Percentiles rank a stretch among this genome's conserved stretches.
Evolutionary conservation across 2,113 vertebrate genomes (phyloP).

Genomic region (Microtus pennsylvanicus): DNA sequence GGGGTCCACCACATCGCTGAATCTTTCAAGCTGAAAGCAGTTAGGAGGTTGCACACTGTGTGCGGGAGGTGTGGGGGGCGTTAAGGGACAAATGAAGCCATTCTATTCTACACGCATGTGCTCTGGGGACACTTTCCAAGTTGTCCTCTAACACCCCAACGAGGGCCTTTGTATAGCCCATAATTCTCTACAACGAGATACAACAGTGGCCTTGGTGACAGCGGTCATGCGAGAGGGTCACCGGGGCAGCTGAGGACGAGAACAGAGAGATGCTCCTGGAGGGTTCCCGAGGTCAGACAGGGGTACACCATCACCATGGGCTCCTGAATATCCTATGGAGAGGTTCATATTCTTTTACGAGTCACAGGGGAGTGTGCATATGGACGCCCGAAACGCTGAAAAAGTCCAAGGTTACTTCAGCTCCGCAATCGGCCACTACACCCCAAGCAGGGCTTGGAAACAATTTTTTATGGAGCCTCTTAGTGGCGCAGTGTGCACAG

Average conservation of each 20-base stretch:
- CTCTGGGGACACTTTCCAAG: not conserved
- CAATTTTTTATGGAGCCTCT: not conserved
- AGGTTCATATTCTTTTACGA: not conserved
- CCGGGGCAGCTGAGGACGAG: not conserved
- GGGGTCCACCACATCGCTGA: not conserved
- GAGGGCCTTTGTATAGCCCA: not conserved
- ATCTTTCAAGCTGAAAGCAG: not conserved
- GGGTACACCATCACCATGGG: not conserved
- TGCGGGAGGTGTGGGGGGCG: not conserved
- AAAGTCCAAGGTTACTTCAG: slow-evolving; percentile 13
- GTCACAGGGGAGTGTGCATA: not conserved
- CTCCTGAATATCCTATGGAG: not conserved
- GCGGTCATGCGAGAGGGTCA: not conserved
- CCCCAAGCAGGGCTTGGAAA: not conserved
- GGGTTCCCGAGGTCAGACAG: not conserved
- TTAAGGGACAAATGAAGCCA: not conserved
- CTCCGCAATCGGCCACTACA: not conserved
- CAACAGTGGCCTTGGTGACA: not conserved
- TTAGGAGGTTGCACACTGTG: not conserved
- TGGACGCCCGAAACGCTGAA: not conserved
- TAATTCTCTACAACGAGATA: not conserved
- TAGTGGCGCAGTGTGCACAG: not conserved
- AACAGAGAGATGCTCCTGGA: not conserved
- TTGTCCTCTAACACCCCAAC: not conserved
- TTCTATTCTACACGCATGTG: not conserved